Base-by-base conservation (phyloP, 2,113 vertebrate species). In the Pitta sordida region DNA sequence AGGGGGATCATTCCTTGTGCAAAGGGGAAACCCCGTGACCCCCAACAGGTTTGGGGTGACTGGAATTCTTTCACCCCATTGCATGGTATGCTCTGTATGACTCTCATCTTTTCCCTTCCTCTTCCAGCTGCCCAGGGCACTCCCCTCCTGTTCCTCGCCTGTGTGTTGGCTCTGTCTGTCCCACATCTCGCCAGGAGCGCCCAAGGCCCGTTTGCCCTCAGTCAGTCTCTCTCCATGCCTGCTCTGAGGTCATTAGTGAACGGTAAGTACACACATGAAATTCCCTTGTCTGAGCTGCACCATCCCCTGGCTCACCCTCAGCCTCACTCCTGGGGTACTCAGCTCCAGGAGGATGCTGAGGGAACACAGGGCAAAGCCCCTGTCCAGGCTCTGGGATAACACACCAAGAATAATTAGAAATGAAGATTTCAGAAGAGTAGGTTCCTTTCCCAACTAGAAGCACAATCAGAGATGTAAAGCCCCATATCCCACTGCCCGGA, bases 61-160 rank as follows among this genome's bases (percentile, higher is more conserved):
- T 34, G 43, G 22, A 71, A 53, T 15, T n/a, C 23, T 49, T 60
- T 60, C 60, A 41, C 34, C 34, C 52, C 7, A 2, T 26, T 10
- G 36, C 4, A 6, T 13, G 19, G 52, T 46, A 34, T 51, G 37
- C 44, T 69, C 37, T 41, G 13, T 30, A 21, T 52, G 39, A 55
- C 51, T 48, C 51, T 56, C 21, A 23, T 19, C 69, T 64, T 70
- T 26, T 65, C 24, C 16, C 53, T 88, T 79, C 48, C 53, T 78
- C 39, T 55, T 20, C 14, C 86, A 88, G 85, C 36, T 46, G 24
- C 21, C 62, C 60, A 15, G 24, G 10, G 74, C 1, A 1, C 36
- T 84, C 37, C 62, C 13, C 49, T 92, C n/a, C 82, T 90, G 41
- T 29, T 93, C 64, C 77, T 86, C 13, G 48, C 77, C 71, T 86